Evolutionary conservation across 2,797 vertebrate species (phyloP), one percentile per base, ranked within the genome.

Genomic region (Avahi laniger): DNA sequence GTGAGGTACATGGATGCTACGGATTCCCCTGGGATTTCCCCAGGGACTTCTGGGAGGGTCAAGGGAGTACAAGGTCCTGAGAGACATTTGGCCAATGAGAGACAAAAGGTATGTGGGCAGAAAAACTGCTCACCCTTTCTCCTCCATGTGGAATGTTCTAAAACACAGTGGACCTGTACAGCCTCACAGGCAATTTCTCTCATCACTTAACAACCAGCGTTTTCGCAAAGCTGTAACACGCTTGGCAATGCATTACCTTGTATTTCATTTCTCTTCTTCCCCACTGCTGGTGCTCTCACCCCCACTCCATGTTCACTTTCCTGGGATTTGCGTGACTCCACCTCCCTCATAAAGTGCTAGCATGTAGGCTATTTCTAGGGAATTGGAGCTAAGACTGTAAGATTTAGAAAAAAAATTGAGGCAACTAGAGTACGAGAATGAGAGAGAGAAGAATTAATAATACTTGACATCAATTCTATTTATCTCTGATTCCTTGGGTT

Each of bases 401-500:
- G 6, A 89, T 79, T 82, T 41, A 75, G 41, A 28, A 38, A 54
- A 79, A 79, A 80, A 65, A 7, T 41, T 50, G 38, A 89, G 48
- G 13, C 38, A 92, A 80, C 10, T 5, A 69, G 20, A 57, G 30
- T 13, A 52, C 4, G 70, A 89, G 52, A 91, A 41, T 48, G 28
- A 94, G 38, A 61, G 14, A 78, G 54, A 89, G 73, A 35, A 54
- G 85, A 78, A 82, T 63, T 82, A 65, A 22, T 82, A 86, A 61
- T 48, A 72, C 4, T 48, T 22, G 26, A 43, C 7, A 86, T 70
- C 50, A 43, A 7, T 88, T 83, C 41, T 85, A 57, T 38, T 95
- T 91, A 70, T 86, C 78, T 79, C 35, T 61, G 89, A 85, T 87
- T 95, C 41, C 59, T 91, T 80, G 65, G 38, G 65, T 94, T 94